Base-by-base conservation (phyloP, 1,140 invertebrate genomes). In the Aphelenchoides fujianensis region DNA sequence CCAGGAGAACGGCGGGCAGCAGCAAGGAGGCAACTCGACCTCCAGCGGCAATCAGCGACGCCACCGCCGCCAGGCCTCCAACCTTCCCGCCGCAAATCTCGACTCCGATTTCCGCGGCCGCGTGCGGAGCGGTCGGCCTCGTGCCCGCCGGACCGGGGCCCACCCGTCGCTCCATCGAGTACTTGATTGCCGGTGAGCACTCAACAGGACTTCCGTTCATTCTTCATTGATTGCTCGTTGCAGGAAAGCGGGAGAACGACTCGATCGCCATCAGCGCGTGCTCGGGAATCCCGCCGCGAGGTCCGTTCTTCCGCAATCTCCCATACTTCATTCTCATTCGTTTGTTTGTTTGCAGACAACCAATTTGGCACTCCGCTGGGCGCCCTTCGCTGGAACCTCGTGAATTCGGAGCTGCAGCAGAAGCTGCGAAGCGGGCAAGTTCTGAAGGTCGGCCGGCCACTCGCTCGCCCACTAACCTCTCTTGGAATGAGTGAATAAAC, bases 101-200 rank as follows among this genome's bases (percentile, higher is more conserved):
- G 5, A 7, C 5, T 59, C 55, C 5, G 7, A 32, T 32, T 5
- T 27, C 23, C 23, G 5, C 27, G 28, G 55, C 27, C 7, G 55
- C 19, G 28, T 30, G 5, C 34, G 55, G 55, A 48, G 12, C 23
- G 5, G 19, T 59, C 19, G 5, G 5, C n/a, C n/a, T n/a, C n/a
- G n/a, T n/a, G n/a, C n/a, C n/a, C n/a, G n/a, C n/a, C n/a, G n/a
- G n/a, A n/a, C n/a, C n/a, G n/a, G n/a, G n/a, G n/a, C n/a, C n/a
- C n/a, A n/a, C n/a, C n/a, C n/a, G n/a, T 59, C 5, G 5, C 19
- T 16, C 12, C 5, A 23, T 7, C 5, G 55, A 59, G 34, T 59
- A 59, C 34, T 59, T 59, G 55, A 59, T 59, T 59, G 5, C 55
- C 55, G 55, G 55, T 59, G 7, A 19, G 55, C 19, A 5, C 7